Evolutionary conservation across 2,888 invertebrate species (phyloP).

Genomic region (Anarsia innoxiella): DNA sequence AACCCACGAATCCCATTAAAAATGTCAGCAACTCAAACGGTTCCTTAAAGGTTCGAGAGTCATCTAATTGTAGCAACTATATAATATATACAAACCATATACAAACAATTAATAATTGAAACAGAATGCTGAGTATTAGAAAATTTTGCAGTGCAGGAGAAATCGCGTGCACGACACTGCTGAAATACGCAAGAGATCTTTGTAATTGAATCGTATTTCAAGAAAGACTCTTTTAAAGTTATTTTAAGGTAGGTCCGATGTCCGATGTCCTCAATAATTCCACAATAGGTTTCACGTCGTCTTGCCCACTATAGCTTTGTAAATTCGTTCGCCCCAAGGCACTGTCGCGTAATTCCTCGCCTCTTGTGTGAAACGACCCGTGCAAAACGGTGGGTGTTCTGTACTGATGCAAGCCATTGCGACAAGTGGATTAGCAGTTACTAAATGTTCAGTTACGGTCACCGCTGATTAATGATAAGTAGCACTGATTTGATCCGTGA

Average conservation of each 20-base stretch:
- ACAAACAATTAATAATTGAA: no score
- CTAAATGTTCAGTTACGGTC: constrained; percentile 23
- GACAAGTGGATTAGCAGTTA: constrained; percentile 24
- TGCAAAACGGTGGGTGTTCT: constrained; percentile 21
- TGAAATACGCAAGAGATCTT: constrained; percentile 5
- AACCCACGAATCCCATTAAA: constrained; percentile 3
- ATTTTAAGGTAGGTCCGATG: no score
- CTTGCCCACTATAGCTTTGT: constrained; percentile 13
- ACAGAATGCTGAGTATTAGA: no score
- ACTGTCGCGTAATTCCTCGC: constrained; percentile 19
- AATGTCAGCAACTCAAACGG: constrained; percentile 3
- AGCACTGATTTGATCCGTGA: constrained; percentile 16
- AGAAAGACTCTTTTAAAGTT: no score
- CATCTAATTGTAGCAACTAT: no score
- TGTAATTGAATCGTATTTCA: not conserved
- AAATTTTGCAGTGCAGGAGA: no score
- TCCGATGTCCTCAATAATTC: constrained; percentile 11
- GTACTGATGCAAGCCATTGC: constrained; percentile 19
- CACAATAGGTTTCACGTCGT: constrained; percentile 13
- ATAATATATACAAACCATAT: no score
- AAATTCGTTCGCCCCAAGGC: constrained; percentile 18
- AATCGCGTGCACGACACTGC: constrained; percentile 7
- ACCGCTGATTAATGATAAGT: constrained; percentile 21
- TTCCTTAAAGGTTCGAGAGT: no score
- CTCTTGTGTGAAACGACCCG: constrained; percentile 30